Conservation (phyloP, 2,888 invertebrate species). For the Gastracanthus pulcherrimus region DNA sequence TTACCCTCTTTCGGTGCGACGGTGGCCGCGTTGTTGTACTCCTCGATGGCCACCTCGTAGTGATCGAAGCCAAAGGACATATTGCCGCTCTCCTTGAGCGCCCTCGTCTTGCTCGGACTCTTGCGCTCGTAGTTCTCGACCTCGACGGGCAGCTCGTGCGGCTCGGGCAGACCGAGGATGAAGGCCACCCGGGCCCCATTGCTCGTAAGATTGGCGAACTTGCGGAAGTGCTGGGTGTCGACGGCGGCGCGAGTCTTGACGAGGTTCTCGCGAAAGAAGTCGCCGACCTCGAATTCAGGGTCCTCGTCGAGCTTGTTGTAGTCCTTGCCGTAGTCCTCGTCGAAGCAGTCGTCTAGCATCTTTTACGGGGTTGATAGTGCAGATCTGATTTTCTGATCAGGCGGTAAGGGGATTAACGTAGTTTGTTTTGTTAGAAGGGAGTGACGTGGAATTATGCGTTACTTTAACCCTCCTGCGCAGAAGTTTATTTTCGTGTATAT, state of each 20-base stretch:
- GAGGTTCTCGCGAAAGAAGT: constrained; percentile 71
- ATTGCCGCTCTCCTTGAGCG: constrained; percentile 85
- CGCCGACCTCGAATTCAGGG: constrained; percentile 64
- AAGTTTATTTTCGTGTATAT: too few relatives aligned
- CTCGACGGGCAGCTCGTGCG: constrained; percentile 79
- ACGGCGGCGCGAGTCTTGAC: constrained; percentile 78
- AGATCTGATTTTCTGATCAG: too few relatives aligned
- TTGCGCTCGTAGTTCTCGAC: constrained; percentile 80
- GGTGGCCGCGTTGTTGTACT: constrained; percentile 84
- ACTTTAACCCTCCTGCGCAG: too few relatives aligned
- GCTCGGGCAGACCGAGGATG: constrained; percentile 79
- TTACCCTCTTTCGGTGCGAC: constrained; percentile 85
- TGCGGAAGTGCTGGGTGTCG: constrained; percentile 81
- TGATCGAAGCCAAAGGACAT: constrained; percentile 85
- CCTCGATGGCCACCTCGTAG: constrained; percentile 83
- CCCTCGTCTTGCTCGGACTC: constrained; percentile 80
- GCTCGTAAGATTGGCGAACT: constrained; percentile 82
- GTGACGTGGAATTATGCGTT: too few relatives aligned
- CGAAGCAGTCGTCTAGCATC: constrained; percentile 11
- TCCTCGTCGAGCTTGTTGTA: constrained; percentile 59
- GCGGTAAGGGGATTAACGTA: too few relatives aligned
- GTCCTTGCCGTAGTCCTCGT: constrained; percentile 4
- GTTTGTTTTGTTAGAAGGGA: too few relatives aligned
- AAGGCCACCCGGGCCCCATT: constrained; percentile 84
- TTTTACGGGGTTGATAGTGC: too few relatives aligned